A percentile compares a stretch with the other conserved stretches of the same genome.
These are phyloP conservation scores for Cyclura pinguis DNA, from an alignment of 2,797 vertebrate genomes.

Conservation along the genomic window DNA sequence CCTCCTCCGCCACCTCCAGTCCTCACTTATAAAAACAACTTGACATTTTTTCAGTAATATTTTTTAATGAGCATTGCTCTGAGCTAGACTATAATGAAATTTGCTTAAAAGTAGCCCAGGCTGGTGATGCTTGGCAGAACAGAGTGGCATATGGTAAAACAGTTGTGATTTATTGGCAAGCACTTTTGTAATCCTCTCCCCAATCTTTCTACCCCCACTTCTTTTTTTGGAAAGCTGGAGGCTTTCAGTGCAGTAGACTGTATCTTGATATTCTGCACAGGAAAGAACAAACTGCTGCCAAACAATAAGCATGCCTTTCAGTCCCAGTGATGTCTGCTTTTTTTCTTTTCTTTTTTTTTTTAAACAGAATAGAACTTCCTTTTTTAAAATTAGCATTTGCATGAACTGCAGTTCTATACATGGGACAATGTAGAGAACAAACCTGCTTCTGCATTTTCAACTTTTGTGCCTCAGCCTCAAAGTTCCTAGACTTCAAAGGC, in stretches of 20 bases:
- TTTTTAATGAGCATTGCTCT: constrained; percentile 92
- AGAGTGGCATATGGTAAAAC: constrained; percentile 93
- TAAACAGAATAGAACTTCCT: neutral
- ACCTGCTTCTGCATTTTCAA: neutral
- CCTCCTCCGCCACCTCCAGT: neutral
- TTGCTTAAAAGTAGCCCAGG: constrained; percentile 91
- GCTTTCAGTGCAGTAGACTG: constrained; percentile 82
- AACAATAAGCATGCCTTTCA: constrained; percentile 46
- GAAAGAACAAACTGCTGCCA: constrained; percentile 69
- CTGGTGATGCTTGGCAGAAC: constrained; percentile 91
- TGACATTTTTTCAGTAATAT: constrained; percentile 88
- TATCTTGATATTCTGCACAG: constrained; percentile 79
- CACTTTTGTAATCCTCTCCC: constrained; percentile 49
- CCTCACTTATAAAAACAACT: constrained; percentile 76
- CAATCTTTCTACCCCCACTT: neutral
- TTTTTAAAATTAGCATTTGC: constrained; percentile 14
- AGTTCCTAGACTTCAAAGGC: neutral
- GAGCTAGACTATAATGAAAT: constrained; percentile 93
- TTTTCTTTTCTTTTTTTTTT: neutral
- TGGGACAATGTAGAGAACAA: neutral
- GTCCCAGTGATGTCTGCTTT: neutral
- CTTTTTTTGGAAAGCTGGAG: constrained; percentile 83
- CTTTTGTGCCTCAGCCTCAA: neutral
- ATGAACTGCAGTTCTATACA: neutral
- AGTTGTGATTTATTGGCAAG: constrained; percentile 91